Percentiles rank a stretch among this genome's conserved stretches.
These are phyloP conservation scores for Phenacoccus solenopsis DNA, from an alignment of 1,140 invertebrate genomes.

Conservation along the genomic window DNA sequence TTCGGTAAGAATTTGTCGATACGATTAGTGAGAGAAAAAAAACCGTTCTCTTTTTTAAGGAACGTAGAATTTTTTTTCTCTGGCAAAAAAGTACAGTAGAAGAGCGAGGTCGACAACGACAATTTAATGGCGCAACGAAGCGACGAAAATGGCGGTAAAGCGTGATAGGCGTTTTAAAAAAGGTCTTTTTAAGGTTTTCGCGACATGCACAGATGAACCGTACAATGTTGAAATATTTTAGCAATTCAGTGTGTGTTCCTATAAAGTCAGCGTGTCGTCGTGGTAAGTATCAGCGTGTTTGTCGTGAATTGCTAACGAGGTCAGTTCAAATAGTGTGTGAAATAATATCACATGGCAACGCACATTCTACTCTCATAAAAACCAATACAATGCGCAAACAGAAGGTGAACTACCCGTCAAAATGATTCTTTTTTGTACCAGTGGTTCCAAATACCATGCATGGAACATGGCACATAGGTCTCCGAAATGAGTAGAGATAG, in stretches of 20 bases:
- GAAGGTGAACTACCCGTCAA: not conserved
- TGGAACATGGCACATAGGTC: not conserved
- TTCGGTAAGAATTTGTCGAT: no score
- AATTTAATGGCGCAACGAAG: not conserved
- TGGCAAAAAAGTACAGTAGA: no score
- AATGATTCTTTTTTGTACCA: not conserved
- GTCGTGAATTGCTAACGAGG: constrained; percentile 12
- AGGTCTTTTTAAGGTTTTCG: not conserved
- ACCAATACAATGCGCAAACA: not conserved
- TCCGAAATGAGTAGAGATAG: not conserved
- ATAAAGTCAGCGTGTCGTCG: constrained; percentile 11
- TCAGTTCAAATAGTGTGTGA: constrained; percentile 17
- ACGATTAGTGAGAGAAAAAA: no score
- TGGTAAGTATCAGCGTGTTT: constrained; percentile 9
- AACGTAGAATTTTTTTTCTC: no score
- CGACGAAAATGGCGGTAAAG: constrained; percentile 3
- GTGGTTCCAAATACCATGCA: not conserved
- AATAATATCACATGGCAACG: constrained; percentile 10
- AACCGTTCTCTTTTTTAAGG: no score
- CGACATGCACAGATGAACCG: not conserved
- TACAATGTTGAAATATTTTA: constrained; percentile 16
- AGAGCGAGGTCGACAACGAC: no score
- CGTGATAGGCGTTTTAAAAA: constrained; percentile 9
- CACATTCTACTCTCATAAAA: constrained; percentile 4
- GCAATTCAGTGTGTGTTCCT: not conserved